Evolutionary conservation across 2,113 vertebrate genomes (phyloP), one percentile per base, ranked within the genome.

Genomic region (Hydrolagus affinis): DNA sequence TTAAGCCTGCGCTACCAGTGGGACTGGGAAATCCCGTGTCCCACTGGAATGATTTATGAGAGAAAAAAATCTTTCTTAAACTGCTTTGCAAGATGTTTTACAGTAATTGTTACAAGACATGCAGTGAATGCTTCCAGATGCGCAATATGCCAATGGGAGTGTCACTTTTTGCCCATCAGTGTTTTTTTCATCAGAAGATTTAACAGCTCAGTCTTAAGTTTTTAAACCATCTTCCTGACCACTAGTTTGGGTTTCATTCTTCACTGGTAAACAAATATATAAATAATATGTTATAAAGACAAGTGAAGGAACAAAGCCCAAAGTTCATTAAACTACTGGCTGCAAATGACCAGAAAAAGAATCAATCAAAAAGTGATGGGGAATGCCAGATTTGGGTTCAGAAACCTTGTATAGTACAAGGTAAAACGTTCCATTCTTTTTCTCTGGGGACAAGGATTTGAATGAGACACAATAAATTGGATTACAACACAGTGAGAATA

Each of bases 41-140:
- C 72, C 73, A 75, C 73, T 56, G 73, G 73, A 75, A 75, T 75
- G 28, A 75, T 56, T 56, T 56, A 75, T 56, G 32, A 75, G 19
- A 44, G 44, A 44, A 44, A 56, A 56, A 74, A 7, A 56, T 75
- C 15, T 44, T 30, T 56, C 56, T 75, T 75, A 75, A 56, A 75
- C 32, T 56, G 17, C 17, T 75, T 75, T 75, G 32, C 56, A 75
- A 9, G 32, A 32, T 75, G 21, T n/a, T 44, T 56, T 75, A 3
- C 73, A 75, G 73, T 75, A 75, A 75, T 75, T 75, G 73, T 75
- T 75, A 17, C 32, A 75, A 75, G 73, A 17, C 32, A 56, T 75
- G 73, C 44, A 19, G 21, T 75, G 56, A 75, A 56, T 75, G 73
- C 73, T 21, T 56, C 30, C 73, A 56, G 73, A 75, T 44, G 30